Conservation (phyloP, 2,797 vertebrate genomes). For the Galaxias olidus region DNA sequence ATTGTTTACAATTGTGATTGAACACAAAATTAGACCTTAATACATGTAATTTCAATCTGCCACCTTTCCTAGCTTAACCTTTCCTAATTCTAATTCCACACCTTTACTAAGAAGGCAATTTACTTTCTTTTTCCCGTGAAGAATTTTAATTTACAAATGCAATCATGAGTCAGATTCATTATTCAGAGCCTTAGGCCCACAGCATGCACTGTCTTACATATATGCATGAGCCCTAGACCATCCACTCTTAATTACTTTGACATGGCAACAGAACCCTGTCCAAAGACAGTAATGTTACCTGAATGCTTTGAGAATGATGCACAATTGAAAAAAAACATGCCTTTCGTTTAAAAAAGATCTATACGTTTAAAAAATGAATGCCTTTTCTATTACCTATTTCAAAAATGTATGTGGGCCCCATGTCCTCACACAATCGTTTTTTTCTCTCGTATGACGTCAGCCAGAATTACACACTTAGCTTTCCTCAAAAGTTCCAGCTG, state of each 20-base stretch:
- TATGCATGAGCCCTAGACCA: slow-evolving; percentile 68
- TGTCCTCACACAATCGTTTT: too few relatives aligned
- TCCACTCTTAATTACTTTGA: slow-evolving; percentile 72
- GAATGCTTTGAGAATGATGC: too few relatives aligned
- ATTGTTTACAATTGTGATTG: too few relatives aligned
- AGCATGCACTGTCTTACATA: slow-evolving; percentile 56
- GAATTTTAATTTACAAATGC: slow-evolving; percentile 82
- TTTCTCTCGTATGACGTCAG: slow-evolving; percentile 65
- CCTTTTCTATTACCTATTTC: too few relatives aligned
- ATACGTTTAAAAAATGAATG: too few relatives aligned
- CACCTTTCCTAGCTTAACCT: slow-evolving; percentile 21
- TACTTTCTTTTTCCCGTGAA: slow-evolving; percentile 39
- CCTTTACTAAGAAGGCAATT: slow-evolving; percentile 43
- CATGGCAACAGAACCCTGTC: slow-evolving; percentile 36
- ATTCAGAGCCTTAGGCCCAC: slow-evolving; percentile 65
- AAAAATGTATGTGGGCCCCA: too few relatives aligned
- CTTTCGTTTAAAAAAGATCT: too few relatives aligned
- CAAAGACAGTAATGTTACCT: too few relatives aligned
- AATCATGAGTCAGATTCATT: slow-evolving; percentile 76
- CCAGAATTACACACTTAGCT: slow-evolving; percentile 65
- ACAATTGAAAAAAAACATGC: neutral
- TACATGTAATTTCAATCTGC: slow-evolving; percentile 2
- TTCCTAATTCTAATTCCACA: too few relatives aligned
- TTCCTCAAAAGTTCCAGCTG: slow-evolving; percentile 69
- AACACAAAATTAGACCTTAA: too few relatives aligned